phyloP scores from a whole-genome alignment of 2,797 vertebrate genomes.

The Diplodus puntazzo region DNA sequence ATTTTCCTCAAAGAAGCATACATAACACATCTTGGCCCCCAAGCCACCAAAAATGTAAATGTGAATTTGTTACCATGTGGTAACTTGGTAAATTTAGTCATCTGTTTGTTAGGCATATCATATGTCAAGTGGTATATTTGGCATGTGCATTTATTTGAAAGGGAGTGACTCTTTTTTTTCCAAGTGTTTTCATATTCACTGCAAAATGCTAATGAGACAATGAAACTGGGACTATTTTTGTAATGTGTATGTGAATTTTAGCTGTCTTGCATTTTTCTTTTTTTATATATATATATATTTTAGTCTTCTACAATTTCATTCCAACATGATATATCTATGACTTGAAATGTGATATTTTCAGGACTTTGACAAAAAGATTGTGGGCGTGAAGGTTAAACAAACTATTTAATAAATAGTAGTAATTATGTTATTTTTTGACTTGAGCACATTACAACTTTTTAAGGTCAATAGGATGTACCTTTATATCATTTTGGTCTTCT shows the following conservation, averaged over 20 bases:
- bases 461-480: background rate
- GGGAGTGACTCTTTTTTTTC: background rate
- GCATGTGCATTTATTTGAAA: background rate
- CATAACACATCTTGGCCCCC: background rate
- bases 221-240: slow-evolving; percentile 46
- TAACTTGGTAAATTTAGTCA: background rate
- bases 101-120: background rate
- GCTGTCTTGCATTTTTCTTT: slow-evolving; percentile 18
- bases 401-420: background rate
- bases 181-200: slow-evolving; percentile 9
- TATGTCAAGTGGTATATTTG: background rate
- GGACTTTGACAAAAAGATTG: slow-evolving; percentile 58
- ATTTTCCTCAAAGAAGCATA: background rate
- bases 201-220: background rate
- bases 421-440: slow-evolving; percentile 27
- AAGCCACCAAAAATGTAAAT: background rate
- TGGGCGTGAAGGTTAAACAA: slow-evolving; percentile 17
- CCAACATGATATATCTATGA: background rate
- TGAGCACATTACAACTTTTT: slow-evolving; percentile 14
- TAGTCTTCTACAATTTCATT: background rate
- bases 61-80: background rate
- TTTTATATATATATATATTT: background rate
- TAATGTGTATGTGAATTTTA: slow-evolving; percentile 27
- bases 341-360: slow-evolving; percentile 44
- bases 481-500: background rate